Base-by-base conservation (phyloP, 2,888 invertebrate genomes). In the Lottia gigantea region DNA sequence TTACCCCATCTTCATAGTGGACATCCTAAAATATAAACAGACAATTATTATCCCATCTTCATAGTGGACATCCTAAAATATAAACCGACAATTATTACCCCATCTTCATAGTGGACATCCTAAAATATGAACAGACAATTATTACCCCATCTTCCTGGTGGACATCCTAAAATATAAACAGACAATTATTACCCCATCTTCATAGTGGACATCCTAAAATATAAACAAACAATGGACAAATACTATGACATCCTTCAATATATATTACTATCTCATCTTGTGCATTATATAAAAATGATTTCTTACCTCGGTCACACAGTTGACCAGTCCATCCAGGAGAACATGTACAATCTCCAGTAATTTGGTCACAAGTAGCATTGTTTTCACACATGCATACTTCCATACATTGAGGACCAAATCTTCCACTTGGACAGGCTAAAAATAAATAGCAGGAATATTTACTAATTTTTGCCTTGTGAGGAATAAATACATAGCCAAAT, bases 291-390 rank as follows among this genome's bases (percentile, higher is more conserved):
- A 66, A 3, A 47, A 16, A 16, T 46, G 49, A 16, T 25, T 15
- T 66, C 80, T 72, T 75, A 87, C 87, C 84, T 80, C 84, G 77
- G 66, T 86, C 85, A 79, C 86, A 86, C 61, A 80, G 77, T 66
- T 84, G 83, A n/a, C 86, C 86, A 11, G 82, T 80, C 78, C 81
- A 85, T 1, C 86, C 86, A 1, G 80, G 65, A 25, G 76, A 73
- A 68, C 86, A 88, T 49, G 82, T 82, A 74, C 88, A 88, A 6
- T 67, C 72, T 0, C 97, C 97, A 66, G 94, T 94, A 23, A 94
- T 92, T 76, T 96, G 95, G 88, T 97, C 94, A 86, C 98, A 98
- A 80, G 94, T 93, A 0, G 95, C 97, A 7, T 79, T 79, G 74
- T 88, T 87, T 69, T 86, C 85, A 79, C 88, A 88, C 68, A 77